These are phyloP conservation scores for Microtus oregoni DNA, from an alignment of 2,113 vertebrate species.

Conservation along the genomic window DNA sequence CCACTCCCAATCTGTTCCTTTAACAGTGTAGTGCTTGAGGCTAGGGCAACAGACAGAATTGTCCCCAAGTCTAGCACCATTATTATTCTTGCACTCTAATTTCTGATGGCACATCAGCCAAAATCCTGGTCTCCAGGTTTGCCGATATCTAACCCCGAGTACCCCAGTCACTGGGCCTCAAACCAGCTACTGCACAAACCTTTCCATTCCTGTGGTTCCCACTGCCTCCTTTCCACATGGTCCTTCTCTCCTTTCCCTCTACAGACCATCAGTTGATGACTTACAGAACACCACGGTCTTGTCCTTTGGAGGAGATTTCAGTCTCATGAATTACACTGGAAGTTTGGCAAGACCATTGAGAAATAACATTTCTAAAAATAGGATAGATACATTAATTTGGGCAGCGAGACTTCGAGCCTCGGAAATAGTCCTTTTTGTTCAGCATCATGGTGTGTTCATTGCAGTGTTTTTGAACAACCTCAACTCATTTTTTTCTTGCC, in stretches of 20 bases:
- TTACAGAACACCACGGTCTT: background rate
- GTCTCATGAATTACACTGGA: background rate
- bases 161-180: background rate
- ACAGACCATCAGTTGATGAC: background rate
- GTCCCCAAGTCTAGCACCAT: background rate
- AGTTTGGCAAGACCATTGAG: background rate
- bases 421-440: background rate
- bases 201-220: background rate
- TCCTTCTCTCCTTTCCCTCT: background rate
- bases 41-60: background rate
- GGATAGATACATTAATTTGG: background rate
- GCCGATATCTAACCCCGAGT: background rate
- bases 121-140: background rate
- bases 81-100: background rate
- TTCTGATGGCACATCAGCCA: background rate
- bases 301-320: background rate
- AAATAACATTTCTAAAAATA: background rate
- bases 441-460: background rate
- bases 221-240: rapidly evolving
- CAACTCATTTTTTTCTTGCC: background rate
- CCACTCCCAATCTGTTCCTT: background rate
- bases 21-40: background rate
- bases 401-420: background rate
- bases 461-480: background rate
- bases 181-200: rapidly evolving